phyloP scores from a whole-genome alignment of 2,888 invertebrate genomes.

The Agelastica alni region DNA sequence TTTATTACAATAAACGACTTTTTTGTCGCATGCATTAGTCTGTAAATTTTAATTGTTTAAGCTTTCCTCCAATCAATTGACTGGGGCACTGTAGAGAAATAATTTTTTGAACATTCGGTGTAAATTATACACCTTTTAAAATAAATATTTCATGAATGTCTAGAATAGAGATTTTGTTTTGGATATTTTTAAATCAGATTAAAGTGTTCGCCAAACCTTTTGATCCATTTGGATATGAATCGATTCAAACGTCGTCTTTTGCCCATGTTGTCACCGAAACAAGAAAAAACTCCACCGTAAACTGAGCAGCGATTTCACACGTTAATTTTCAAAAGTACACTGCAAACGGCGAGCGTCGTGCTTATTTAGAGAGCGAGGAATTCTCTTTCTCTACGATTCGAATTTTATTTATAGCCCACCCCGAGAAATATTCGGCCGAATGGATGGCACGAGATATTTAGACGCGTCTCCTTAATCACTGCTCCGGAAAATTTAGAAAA shows the following conservation, averaged over 20 bases:
- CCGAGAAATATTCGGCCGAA: conserved; percentile 38
- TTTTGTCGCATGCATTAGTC: no score
- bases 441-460: conserved; percentile 18
- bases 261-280: conserved; percentile 46
- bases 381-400: conserved; percentile 35
- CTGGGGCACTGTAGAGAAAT: no score
- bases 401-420: conserved; percentile 44
- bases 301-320: conserved; percentile 9
- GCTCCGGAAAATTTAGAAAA: conserved; percentile 20
- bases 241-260: conserved; percentile 54
- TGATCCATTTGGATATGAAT: conserved; percentile 56
- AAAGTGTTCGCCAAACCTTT: conserved; percentile 45
- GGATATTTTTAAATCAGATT: neutral
- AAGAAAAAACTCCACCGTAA: neutral
- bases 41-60: no score
- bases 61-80: no score
- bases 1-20: no score
- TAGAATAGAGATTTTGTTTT: no score
- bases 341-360: conserved; percentile 7
- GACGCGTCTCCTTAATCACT: conserved; percentile 18
- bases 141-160: no score
- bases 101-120: no score
- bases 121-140: no score
- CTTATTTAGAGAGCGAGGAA: conserved; percentile 40
- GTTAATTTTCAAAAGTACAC: conserved; percentile 13